Evolutionary conservation across 2,797 vertebrate species (phyloP), one percentile per base, ranked within the genome.

Genomic region (Arctocebus calabarensis): DNA sequence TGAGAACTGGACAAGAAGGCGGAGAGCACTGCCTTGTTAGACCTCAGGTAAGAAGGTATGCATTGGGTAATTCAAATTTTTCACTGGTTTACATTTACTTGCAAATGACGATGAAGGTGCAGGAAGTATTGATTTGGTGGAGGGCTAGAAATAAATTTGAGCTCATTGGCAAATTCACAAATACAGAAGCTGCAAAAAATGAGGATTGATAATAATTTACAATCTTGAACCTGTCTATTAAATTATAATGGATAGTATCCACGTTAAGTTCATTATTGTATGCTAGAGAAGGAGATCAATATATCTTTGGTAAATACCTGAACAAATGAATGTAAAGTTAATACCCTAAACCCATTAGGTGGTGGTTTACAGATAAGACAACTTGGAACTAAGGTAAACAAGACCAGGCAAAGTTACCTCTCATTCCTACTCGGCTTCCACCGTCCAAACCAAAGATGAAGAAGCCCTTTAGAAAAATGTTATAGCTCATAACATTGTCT

Each of bases 381-480:
- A 74, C 13, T 86, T 23, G 62, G 52, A 57, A 83, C 13, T 12
- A 79, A 92, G 61, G 52, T 70, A 79, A 86, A 86, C 23, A 73
- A 88, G n/a, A 74, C 0, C 55, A 92, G 19, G 40, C 3, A 77
- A 84, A 77, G 32, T 0, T 92, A 79, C 22, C 45, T 94, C n/a
- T 77, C 71, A 88, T 81, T 66, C 57, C 32, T 68, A 73, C 25
- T 20, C 16, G 29, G 27, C 45, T 89, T 84, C 45, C 32, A 3
- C 43, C 29, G 77, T 43, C 64, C 77, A 95, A 79, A 90, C 57
- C 27, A 74, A 87, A 85, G n/a, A 68, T 40, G 55, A 88, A 40
- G 17, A 43, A 94, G 19, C 43, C 32, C 32, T 84, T 75, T 43
- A 52, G 62, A 73, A 77, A 82, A 77, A 66, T n/a, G 8, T 32